Evolutionary conservation across 2,888 invertebrate species (phyloP), one percentile per base, ranked within the genome.

Genomic region (Copidosoma aretas): DNA sequence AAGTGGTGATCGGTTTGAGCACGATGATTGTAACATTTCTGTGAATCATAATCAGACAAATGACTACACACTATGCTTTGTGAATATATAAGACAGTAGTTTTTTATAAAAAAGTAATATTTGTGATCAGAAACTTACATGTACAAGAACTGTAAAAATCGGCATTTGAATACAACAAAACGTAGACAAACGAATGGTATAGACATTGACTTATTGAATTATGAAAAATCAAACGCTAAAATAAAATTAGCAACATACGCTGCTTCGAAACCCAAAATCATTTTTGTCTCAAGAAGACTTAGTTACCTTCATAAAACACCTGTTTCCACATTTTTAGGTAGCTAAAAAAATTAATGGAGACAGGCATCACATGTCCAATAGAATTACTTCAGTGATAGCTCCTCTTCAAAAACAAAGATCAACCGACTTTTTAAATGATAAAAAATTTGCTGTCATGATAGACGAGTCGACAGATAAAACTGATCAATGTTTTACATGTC

Each of bases 401-500:
- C 61, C 61, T 22, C 39, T 61, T 52, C 73, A 75, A 71, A 78
- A 79, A 69, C 64, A 72, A 68, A 68, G 60, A 68, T 73, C 75
- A 52, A 61, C 46, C 19, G 65, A 71, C 65, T 76, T 73, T 60
- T 74, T 76, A 67, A 74, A 74, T 69, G 57, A 32, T 52, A 21
- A 57, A 41, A 72, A 73, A 73, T 80, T 77, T 72, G 74, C 76
- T 46, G 71, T 79, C 21, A 49, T 78, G 14, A 74, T 74, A 1
- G 76, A 78, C 64, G 77, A 77, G 70, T 75, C 75, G 0, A 78
- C 78, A 0, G 76, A 80, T 60, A 75, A 77, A 51, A 63, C 69
- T 5, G 57, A 63, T 10, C 24, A 69, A 4, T 71, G 77, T 67
- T 68, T 64, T 1, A 46, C 73, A 1, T 77, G 76, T 52, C 68